Conservation (phyloP, 1,140 invertebrate genomes). For the Diorhabda elongata region DNA sequence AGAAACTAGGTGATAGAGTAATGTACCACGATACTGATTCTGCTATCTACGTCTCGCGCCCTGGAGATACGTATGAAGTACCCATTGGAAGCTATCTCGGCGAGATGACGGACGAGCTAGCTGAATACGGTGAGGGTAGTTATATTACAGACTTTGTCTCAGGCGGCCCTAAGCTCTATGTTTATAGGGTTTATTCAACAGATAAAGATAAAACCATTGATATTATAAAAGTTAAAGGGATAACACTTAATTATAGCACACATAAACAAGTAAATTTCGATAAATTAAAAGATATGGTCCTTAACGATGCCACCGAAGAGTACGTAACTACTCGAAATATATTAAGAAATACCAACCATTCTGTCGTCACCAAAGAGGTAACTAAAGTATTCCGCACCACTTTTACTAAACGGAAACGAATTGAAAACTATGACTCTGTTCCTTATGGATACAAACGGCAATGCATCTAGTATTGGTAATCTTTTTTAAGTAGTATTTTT, state of each 20-base stretch:
- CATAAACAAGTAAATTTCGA: constrained; percentile 14
- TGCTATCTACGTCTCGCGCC: no score
- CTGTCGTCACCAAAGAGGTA: constrained; percentile 4
- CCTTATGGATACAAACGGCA: constrained; percentile 6
- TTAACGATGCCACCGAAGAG: constrained; percentile 1
- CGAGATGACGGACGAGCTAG: no score
- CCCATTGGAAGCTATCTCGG: no score
- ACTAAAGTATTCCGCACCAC: constrained; percentile 6
- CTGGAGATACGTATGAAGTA: no score
- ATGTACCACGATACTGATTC: no score
- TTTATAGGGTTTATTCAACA: constrained; percentile 10
- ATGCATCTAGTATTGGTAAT: background rate
- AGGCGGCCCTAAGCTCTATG: constrained; percentile 24
- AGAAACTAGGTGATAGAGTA: no score
- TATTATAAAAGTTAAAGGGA: constrained; percentile 19
- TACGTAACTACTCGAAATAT: constrained; percentile 11
- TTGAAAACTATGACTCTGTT: constrained; percentile 6
- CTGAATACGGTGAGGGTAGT: no score
- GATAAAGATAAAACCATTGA: background rate
- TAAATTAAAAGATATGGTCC: constrained; percentile 10
- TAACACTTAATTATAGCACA: constrained; percentile 16
- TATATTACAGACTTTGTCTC: constrained; percentile 21
- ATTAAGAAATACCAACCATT: constrained; percentile 1
- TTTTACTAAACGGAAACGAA: constrained; percentile 9
- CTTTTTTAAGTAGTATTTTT: background rate